Evolutionary conservation across 1,140 invertebrate species (phyloP), one percentile per base, ranked within the genome.

Genomic region (Drosophila tsacasi): DNA sequence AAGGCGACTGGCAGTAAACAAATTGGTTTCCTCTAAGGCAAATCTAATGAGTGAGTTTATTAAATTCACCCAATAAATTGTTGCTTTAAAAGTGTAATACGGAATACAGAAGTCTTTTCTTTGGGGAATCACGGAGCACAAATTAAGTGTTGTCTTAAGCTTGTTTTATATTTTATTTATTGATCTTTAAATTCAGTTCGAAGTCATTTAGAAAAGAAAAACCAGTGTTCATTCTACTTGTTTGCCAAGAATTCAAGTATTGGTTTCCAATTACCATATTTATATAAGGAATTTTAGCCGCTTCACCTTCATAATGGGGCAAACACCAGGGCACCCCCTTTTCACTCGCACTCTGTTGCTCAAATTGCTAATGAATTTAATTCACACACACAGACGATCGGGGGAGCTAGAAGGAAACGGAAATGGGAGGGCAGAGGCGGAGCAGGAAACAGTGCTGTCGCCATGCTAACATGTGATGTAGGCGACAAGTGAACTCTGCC

Each of bases 401-500:
- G n/a, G 49, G 23, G 13, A 25, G 25, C 25, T 52, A 15, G n/a
- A 17, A 27, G 23, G 19, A 27, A 47, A 15, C 19, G 32, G 47
- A 39, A 40, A 54, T n/a, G 27, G 19, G 32, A 25, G 17, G 12
- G n/a, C 21, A 27, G 50, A 10, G 42, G 42, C 42, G 19, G 17
- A 44, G 50, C 23, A 50, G 59, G 52, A 50, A 64, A 76, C 61
- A 50, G 50, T 52, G 3, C 50, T 65, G 73, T 46, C 54, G 75
- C 60, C 37, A 67, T 47, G 65, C 62, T 25, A 71, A 40, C 79
- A 76, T 77, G 46, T 71, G 73, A 76, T 71, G 57, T 46, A 49
- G 46, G 69, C 60, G 62, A 72, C 69, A 79, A 79, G 76, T 79
- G 83, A 87, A 87, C 66, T 87, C 87, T 83, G 83, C 49, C 79